Conservation (phyloP, 2,797 vertebrate genomes). For the Mormyrus hasselquistii region DNA sequence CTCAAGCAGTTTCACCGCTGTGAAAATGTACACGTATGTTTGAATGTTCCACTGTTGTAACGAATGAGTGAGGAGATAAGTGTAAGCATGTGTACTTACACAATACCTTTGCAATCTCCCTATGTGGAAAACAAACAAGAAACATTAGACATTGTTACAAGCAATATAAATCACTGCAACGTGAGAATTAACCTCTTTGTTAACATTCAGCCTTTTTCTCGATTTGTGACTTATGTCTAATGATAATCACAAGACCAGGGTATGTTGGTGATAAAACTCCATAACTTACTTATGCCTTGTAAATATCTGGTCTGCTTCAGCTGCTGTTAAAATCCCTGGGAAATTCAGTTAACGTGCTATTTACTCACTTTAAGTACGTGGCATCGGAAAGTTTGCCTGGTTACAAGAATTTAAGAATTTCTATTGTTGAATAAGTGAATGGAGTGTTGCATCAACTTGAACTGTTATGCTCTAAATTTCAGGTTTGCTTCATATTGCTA, state of each 20-base stretch:
- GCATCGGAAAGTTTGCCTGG: neutral
- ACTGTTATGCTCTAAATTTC: neutral
- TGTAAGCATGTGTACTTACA: neutral
- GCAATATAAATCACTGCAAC: neutral
- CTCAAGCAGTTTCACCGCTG: neutral
- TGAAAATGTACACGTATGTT: neutral
- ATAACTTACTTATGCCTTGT: neutral
- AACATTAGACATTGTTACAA: neutral
- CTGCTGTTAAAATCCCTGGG: neutral
- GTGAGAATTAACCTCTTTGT: neutral
- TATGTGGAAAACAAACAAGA: neutral
- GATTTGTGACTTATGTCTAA: neutral
- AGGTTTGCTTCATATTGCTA: neutral
- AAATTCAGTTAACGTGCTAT: conserved; percentile 48
- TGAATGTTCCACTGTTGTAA: neutral
- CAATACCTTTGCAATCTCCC: neutral
- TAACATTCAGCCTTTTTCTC: neutral
- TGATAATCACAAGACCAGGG: neutral
- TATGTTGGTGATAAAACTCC: neutral
- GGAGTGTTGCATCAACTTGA: neutral
- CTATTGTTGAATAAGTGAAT: neutral
- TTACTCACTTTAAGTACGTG: conserved; percentile 24
- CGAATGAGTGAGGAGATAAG: conserved; percentile 1
- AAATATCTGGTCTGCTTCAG: neutral
- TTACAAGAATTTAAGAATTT: neutral